Base-by-base conservation (phyloP, 92 coral and sea anemone species). In the Muricea muricata region DNA sequence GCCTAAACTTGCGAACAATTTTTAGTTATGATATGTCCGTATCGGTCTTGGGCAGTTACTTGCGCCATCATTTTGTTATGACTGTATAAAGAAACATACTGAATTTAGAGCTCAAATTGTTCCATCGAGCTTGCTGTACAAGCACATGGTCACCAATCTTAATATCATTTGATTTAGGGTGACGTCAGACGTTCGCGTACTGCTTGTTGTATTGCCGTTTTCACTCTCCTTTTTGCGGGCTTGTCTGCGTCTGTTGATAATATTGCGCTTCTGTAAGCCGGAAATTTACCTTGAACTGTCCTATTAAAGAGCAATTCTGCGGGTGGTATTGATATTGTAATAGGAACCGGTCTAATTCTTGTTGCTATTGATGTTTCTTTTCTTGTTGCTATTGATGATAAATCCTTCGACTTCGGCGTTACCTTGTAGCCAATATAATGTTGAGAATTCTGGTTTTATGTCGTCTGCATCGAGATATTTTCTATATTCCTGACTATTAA, bases 171-270 rank as follows among this genome's bases (percentile, higher is more conserved):
- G 1, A 10, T 32, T 61, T 61, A 20, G 70, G 31, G 12, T 18
- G 20, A 23, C 15, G 26, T 61, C 70, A 4, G 26, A 20, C 26
- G 26, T 61, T 33, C 8, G 70, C 70, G 45, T 39, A 39, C 10
- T 39, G 45, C 10, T 39, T 39, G 45, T 39, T 39, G 70, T 61
- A 61, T 24, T 61, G 70, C 31, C 26, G 70, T 24, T 61, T 61
- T 24, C 4, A 33, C n/a, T 58, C 56, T 52, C 80, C 11, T 42
- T 74, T 74, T 74, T 61, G 18, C 80, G 60, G 5, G 80, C 80
- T 74, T 74, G 80, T 42, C 26, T 61, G 28, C 26, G 70, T 61
- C 28, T 18, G 32, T 61, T 61, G 1, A 61, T 33, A 4, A 61
- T 21, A 33, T 61, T 61, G 3, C 70, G 70, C 12, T 61, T 61